Evolutionary conservation across 2,888 invertebrate species (phyloP), one percentile per base, ranked within the genome.

Genomic region (Trisateles emortualis): DNA sequence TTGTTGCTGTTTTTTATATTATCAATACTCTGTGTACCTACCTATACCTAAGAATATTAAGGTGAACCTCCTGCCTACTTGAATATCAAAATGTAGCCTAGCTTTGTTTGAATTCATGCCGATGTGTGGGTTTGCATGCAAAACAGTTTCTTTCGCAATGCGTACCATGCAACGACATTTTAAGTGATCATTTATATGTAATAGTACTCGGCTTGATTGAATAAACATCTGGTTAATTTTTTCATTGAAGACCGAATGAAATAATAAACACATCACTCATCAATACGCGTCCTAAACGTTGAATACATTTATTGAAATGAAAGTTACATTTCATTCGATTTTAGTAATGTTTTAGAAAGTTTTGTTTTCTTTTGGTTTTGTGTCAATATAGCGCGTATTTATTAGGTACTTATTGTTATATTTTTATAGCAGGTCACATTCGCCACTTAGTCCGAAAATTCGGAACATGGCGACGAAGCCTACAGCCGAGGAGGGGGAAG

Each of bases 391-490:
- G 24, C 26, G 14, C 11, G 41, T 48, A 43, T n/a, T 36, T n/a
- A 13, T 24, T 35, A 10, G 13, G n/a, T 35, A 13, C 5, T 29
- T 9, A 40, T 33, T 44, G 24, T 43, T 40, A 36, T 40, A 36
- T 55, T 52, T n/a, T 58, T 54, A 24, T 52, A 60, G 52, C 83
- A 94, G 95, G 79, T 94, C 95, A 58, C 94, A 95, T 79, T 95
- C 95, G 69, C 95, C 95, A 59, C 94, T 94, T 78, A 94, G 94
- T 86, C 94, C 95, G 73, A 93, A 94, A 66, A 92, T 89, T 78
- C 89, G 90, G 78, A 91, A 88, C 78, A 88, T 88, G 88, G 90
- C 87, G 54, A 76, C 84, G 49, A 86, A 94, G 87, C 85, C 87
- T 84, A 93, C 94, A 54, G 87, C 93, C 68, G 94, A 94, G 56